Evolutionary conservation across 2,888 invertebrate species (phyloP), one percentile per base, ranked within the genome.

Genomic region (Cacoxenus indagator): DNA sequence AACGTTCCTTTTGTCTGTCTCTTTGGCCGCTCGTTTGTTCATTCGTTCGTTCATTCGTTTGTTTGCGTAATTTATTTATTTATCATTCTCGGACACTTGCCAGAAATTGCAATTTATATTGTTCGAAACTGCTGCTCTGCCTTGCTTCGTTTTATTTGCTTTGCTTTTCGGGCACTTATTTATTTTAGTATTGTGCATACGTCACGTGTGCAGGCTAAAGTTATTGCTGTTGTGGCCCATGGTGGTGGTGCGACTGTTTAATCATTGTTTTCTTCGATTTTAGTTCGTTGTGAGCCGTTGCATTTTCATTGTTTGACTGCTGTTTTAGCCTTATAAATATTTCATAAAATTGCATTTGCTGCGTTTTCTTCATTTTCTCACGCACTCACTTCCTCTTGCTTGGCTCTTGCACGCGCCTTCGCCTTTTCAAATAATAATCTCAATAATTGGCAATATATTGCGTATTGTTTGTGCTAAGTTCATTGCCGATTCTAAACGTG

Each of bases 381-480:
- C 14, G 37, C 2, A 37, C 37, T 37, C 37, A 37, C 14, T 14
- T 37, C 14, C 9, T 37, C 37, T 37, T 37, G 2, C 37, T 5
- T 37, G 37, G 2, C 2, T 14, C 8, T 37, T 2, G 8, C 5
- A 11, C 37, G 2, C 37, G 8, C 37, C 4, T 2, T 37, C 37
- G 2, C 24, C 22, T 0, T 51, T 51, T 51, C 22, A 11, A 57
- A 48, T 19, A 51, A 27, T 62, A 71, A 74, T 70, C 74, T 59
- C 75, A 77, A 77, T 83, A 83, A 80, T 80, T 83, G 79, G 43
- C 82, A 83, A 83, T 80, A 76, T 71, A 76, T 82, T 77, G 78
- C 70, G 74, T 80, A 77, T 78, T 79, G 75, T 74, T 66, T 59
- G 51, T 51, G 37, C 54, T 11, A 64, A 74, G 69, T 69, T 67